Conservation (phyloP, 2,113 vertebrate species). For the Dendrocopos noguchii region DNA sequence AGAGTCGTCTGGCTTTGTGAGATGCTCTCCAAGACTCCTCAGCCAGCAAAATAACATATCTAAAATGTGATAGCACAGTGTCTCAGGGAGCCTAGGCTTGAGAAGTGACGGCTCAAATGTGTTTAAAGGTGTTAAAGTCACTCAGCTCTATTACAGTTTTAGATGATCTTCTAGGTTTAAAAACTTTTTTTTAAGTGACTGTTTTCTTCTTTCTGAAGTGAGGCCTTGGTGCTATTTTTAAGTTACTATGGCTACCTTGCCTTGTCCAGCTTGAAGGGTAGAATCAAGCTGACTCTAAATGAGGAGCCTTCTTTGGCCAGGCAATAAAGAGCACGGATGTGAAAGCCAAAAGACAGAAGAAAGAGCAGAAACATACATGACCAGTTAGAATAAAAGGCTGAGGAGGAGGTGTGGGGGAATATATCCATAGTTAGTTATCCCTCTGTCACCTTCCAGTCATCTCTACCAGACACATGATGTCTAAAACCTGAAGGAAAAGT, state of each 20-base stretch:
- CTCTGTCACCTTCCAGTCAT: not conserved
- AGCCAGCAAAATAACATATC: not conserved
- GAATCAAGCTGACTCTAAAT: not conserved
- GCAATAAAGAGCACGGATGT: not conserved
- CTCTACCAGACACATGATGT: not conserved
- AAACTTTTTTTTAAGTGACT: not conserved
- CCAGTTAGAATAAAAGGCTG: not conserved
- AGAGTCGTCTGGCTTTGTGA: not conserved
- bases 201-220: not conserved
- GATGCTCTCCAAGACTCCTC: not conserved
- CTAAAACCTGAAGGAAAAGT: slow-evolving; percentile 8
- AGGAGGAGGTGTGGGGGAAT: not conserved
- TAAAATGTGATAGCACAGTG: not conserved
- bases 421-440: not conserved
- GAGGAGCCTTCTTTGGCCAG: not conserved
- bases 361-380: not conserved
- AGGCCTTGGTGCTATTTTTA: not conserved
- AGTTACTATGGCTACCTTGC: not conserved
- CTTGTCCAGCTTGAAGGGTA: not conserved
- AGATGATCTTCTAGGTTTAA: not conserved
- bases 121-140: not conserved
- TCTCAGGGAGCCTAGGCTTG: not conserved
- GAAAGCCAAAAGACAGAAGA: not conserved
- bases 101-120: not conserved
- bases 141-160: not conserved